Base-by-base conservation (phyloP, 2,888 invertebrate genomes). In the Didymodactylos carnosus region DNA sequence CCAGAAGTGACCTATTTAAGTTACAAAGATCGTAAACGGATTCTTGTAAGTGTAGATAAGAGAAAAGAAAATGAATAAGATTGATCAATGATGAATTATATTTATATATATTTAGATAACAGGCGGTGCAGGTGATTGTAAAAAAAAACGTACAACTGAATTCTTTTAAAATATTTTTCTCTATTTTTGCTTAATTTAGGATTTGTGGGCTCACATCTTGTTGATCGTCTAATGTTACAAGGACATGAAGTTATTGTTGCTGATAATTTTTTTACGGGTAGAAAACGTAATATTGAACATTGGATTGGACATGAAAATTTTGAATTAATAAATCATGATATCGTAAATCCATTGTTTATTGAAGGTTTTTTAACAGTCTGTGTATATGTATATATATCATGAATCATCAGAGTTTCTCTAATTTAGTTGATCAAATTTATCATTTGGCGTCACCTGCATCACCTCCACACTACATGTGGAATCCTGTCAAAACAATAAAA, bases 251-350 rank as follows among this genome's bases (percentile, higher is more conserved):
- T 97, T 0, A 94, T 93, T 78, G 94, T 94, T 0, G 93, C 90
- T 2, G 97, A 98, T 84, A 98, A 98, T 83, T 95, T 97, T 84
- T 97, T 94, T 84, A 98, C 97, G 0, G 97, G 97, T 1, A 87
- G 94, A 23, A 94, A 94, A 82, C 87, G 92, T 51, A 98, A 99
- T 83, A 91, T 98, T 0, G 94, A 94, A 81, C 97, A 97, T 80
- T 98, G 98, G 98, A 88, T 97, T 75, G 97, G 97, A 0, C 98
- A 99, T 83, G 90, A 93, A 79, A 98, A 98, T 84, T 99, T 99
- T 84, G 97, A 98, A 84, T 86, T 98, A 77, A 92, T 98, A 71
- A 94, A 97, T 84, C 97, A 98, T 83, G 98, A 98, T 81, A 94
- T 98, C 79, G 94, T 98, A 0, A 94, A 95, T 84, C 92, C 97